Evolutionary conservation across 2,888 invertebrate species (phyloP).

Genomic region (Strigamia maritima): DNA sequence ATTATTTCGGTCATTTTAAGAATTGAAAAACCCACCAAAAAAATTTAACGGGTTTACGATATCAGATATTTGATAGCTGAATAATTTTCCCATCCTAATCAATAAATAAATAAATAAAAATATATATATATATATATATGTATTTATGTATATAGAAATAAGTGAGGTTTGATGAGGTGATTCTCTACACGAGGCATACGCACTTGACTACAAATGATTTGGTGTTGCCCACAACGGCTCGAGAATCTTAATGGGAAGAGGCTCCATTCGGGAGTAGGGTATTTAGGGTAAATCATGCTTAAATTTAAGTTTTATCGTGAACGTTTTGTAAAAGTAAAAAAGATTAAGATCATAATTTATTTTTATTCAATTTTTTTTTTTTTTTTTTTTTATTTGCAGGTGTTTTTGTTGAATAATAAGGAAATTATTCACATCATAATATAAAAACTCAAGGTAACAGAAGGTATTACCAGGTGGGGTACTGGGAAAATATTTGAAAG

Average conservation of each 20-base stretch:
- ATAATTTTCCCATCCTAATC: too few relatives aligned
- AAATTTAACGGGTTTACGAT: too few relatives aligned
- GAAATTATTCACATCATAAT: too few relatives aligned
- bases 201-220: not conserved
- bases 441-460: not conserved
- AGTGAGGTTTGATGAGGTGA: not conserved
- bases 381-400: not conserved
- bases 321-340: too few relatives aligned
- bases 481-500: not conserved
- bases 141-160: not conserved
- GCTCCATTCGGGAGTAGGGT: not conserved
- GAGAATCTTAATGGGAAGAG: not conserved
- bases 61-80: too few relatives aligned
- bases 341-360: too few relatives aligned
- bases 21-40: too few relatives aligned
- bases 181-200: not conserved
- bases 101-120: too few relatives aligned
- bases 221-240: not conserved
- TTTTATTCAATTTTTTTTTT: not conserved
- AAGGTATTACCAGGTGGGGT: not conserved
- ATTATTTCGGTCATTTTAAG: too few relatives aligned
- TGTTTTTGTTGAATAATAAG: too few relatives aligned
- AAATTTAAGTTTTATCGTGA: too few relatives aligned
- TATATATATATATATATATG: not conserved
- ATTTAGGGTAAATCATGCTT: not conserved